phyloP scores from a whole-genome alignment of 2,113 vertebrate genomes.

The Lepus europaeus region DNA sequence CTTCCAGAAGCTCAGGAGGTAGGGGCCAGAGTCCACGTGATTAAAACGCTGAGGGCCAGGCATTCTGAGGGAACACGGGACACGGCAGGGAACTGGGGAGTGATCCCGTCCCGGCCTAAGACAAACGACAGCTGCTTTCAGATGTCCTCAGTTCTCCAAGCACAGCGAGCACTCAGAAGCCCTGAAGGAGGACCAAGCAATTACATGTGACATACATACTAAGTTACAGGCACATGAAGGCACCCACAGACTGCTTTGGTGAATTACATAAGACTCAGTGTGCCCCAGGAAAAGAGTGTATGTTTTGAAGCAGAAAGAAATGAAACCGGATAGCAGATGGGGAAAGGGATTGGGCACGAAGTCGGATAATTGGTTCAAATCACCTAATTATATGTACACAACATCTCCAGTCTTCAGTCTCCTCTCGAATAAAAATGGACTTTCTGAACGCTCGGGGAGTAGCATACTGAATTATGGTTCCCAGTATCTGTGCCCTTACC shows the following conservation, averaged over 20 bases:
- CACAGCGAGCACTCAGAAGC: not conserved
- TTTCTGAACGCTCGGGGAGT: conserved; percentile 34
- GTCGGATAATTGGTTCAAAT: not conserved
- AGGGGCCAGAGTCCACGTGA: not conserved
- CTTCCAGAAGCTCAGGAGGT: not conserved
- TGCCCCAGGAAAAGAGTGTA: conserved; percentile 27
- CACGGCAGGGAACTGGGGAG: not conserved
- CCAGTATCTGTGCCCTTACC: not conserved
- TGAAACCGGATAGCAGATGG: conserved; percentile 56
- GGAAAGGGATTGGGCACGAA: not conserved
- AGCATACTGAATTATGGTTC: not conserved
- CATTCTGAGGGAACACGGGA: not conserved
- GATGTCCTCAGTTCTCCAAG: not conserved
- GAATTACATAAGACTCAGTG: conserved; percentile 65
- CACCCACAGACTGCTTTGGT: not conserved
- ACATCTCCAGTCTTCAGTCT: conserved; percentile 34
- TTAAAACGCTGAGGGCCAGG: not conserved
- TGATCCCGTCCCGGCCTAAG: not conserved
- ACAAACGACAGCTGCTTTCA: not conserved
- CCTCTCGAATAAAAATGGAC: conserved; percentile 35
- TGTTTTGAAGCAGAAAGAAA: conserved; percentile 60
- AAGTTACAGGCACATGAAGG: conserved; percentile 35
- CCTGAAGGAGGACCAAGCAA: not conserved
- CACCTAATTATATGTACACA: conserved; percentile 11
- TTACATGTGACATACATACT: not conserved